Conservation (phyloP, 1,140 invertebrate species). For the Pseudomyrmex sp. region DNA sequence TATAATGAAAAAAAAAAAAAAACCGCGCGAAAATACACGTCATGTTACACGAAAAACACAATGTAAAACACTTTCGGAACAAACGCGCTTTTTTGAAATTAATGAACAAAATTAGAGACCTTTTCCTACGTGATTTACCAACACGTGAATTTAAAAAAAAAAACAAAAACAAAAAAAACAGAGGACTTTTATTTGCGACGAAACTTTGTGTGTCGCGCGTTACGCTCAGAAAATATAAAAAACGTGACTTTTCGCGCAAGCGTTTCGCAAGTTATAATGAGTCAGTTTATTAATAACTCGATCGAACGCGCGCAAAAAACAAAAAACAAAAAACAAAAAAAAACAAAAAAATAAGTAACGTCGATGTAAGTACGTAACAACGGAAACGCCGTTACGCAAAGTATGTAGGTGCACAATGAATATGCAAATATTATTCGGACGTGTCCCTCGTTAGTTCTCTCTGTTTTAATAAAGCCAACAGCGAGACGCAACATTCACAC, state of each 20-base stretch:
- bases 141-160: neutral
- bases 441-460: slow-evolving; percentile 41
- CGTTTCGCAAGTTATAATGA: slow-evolving; percentile 44
- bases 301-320: neutral
- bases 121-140: neutral
- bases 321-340: neutral
- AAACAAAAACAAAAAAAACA: neutral
- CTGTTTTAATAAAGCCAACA: slow-evolving; percentile 57
- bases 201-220: slow-evolving; percentile 9
- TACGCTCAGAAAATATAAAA: neutral
- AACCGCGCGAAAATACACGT: too few relatives aligned
- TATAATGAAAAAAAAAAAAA: too few relatives aligned
- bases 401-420: slow-evolving; percentile 36
- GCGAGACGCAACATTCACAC: slow-evolving; percentile 52
- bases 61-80: neutral
- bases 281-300: neutral
- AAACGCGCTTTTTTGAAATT: neutral
- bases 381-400: slow-evolving; percentile 6
- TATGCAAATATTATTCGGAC: slow-evolving; percentile 39
- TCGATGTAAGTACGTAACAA: slow-evolving; percentile 13
- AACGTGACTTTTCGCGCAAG: slow-evolving; percentile 1
- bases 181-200: neutral
- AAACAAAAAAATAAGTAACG: slow-evolving; percentile 6
- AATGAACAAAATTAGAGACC: neutral
- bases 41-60: neutral